Base-by-base conservation (phyloP, 2,888 invertebrate genomes). In the Drosophila paracracens region DNA sequence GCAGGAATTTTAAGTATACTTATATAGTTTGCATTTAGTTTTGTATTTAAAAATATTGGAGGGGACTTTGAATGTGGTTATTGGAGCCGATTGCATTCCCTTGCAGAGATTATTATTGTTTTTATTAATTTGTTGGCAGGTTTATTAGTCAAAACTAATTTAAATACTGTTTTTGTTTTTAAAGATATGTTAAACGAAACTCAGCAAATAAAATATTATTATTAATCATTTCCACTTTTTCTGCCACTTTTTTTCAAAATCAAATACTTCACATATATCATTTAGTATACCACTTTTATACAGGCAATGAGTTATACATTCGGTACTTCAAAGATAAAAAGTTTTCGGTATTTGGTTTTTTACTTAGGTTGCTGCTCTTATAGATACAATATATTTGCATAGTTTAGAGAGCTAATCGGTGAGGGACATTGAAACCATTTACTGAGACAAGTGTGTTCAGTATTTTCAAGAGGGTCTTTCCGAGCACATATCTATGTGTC, bases 361-460 rank as follows among this genome's bases (percentile, higher is more conserved):
- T 29, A 33, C 29, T 36, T 46, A 43, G 6, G 5, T 25, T 57
- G 11, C 25, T 58, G 33, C 46, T 8, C 36, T n/a, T 61, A 36
- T 43, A 68, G 35, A 27, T 13, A n/a, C 51, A 51, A 27, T 27
- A 29, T 25, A 29, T 53, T 51, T 61, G 54, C 59, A 67, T 53
- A 51, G 35, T 59, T 31, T 48, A 65, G 51, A 74, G 36, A 71
- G 57, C 51, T 77, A 75, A 60, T 76, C 67, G 65, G 72, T 65
- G 73, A 62, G 74, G 63, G 78, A 54, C 60, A 69, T 78, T 85
- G 85, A 85, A 85, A 85, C 85, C 85, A 62, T 89, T 85, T 59
- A 68, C 71, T 74, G 70, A 60, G 77, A 70, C 64, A 69, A 76
- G 53, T 66, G 63, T 46, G 31, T 54, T 68, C 50, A 70, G 58